Percentiles rank a stretch among this genome's conserved stretches.
Evolutionary conservation across 1,140 invertebrate genomes (phyloP).

Genomic region (Planococcus citri): DNA sequence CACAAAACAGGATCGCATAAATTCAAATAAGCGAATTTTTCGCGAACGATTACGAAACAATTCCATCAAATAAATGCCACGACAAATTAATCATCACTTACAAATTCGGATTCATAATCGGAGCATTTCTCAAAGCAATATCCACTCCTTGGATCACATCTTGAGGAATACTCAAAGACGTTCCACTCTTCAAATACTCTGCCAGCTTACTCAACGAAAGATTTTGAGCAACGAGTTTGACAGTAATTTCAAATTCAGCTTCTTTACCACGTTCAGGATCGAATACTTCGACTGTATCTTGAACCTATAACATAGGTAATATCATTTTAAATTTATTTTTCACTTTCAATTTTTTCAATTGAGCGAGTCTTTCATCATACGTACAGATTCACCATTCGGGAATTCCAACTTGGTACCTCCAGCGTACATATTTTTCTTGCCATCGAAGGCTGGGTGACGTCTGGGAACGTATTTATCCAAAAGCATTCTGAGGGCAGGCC

Average conservation of each 20-base stretch:
- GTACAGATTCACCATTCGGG: no score
- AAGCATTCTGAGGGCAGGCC: slow-evolving; percentile 32
- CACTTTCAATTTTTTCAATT: no score
- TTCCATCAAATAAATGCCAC: neutral
- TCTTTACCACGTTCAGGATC: slow-evolving; percentile 35
- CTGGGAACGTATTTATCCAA: slow-evolving; percentile 30
- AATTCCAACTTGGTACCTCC: neutral
- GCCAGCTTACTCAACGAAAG: slow-evolving; percentile 37
- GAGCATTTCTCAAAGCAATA: slow-evolving; percentile 50
- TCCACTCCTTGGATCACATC: slow-evolving; percentile 65
- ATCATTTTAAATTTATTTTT: slow-evolving; percentile 34
- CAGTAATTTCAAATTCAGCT: slow-evolving; percentile 41
- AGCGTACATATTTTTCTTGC: slow-evolving; percentile 50
- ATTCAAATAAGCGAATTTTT: no score
- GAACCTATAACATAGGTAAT: slow-evolving; percentile 38
- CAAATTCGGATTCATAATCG: neutral
- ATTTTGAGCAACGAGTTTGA: slow-evolving; percentile 40
- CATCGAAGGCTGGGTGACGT: slow-evolving; percentile 53
- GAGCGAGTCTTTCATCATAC: no score
- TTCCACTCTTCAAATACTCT: slow-evolving; percentile 36
- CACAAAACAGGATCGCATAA: no score
- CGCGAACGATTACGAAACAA: no score
- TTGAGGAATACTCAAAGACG: slow-evolving; percentile 40
- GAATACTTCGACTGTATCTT: slow-evolving; percentile 27
- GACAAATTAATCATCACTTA: neutral